These are phyloP conservation scores for Mesoligia furuncula DNA, from an alignment of 2,888 invertebrate species.

Conservation along the genomic window DNA sequence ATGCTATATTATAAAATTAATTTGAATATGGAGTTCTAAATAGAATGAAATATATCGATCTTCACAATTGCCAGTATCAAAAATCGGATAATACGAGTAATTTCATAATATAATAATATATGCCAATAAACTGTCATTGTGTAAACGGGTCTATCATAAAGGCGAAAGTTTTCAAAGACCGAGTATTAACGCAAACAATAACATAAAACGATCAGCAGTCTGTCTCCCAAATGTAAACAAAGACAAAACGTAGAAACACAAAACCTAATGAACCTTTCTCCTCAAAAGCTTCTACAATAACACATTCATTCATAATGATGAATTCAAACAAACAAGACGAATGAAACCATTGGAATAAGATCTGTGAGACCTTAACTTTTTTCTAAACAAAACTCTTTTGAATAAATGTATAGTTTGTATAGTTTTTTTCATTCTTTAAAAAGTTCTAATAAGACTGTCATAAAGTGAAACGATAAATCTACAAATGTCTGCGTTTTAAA, in stretches of 20 bases:
- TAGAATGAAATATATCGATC: too few relatives aligned
- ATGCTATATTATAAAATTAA: too few relatives aligned
- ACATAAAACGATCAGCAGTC: neutral
- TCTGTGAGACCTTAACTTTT: neutral
- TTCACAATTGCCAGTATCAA: too few relatives aligned
- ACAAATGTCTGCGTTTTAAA: neutral
- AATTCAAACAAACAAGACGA: neutral
- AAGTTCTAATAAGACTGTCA: slow-evolving; percentile 5
- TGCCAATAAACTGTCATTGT: too few relatives aligned
- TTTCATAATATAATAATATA: too few relatives aligned
- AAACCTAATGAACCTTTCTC: neutral
- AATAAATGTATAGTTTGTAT: too few relatives aligned
- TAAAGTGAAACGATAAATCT: neutral
- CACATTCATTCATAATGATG: neutral
- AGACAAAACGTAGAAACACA: neutral
- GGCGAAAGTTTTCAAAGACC: too few relatives aligned
- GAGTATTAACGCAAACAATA: slow-evolving; percentile 69
- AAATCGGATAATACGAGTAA: too few relatives aligned
- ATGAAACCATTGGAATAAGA: neutral
- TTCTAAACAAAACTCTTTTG: neutral
- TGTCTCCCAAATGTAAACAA: neutral
- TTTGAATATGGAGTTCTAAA: too few relatives aligned
- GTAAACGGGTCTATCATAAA: too few relatives aligned
- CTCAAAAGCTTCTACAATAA: neutral
- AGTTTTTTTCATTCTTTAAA: too few relatives aligned